A percentile compares a stretch with the other conserved stretches of the same genome.
phyloP scores from a whole-genome alignment of 1,140 invertebrate species.

The Manduca sexta region DNA sequence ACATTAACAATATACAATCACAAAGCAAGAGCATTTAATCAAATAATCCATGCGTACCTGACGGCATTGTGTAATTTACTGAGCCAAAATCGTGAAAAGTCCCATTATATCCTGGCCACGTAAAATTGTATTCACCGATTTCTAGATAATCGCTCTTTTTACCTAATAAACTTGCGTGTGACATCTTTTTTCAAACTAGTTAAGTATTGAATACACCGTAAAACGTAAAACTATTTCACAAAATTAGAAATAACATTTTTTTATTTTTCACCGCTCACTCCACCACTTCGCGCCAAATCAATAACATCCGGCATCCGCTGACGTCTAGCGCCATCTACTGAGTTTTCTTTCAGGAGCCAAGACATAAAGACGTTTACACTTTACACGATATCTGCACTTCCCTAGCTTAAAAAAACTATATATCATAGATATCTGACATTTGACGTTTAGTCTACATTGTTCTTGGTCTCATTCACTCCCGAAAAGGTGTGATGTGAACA shows the following conservation, averaged over 20 bases:
- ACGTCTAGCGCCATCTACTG: background rate
- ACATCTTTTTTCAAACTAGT: conserved; percentile 24
- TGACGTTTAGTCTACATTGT: too few species aligned
- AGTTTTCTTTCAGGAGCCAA: background rate
- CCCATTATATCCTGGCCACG: conserved; percentile 65
- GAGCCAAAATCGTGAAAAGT: conserved; percentile 57
- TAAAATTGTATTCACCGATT: conserved; percentile 63
- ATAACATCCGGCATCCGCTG: conserved; percentile 29
- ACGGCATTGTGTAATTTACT: conserved; percentile 63
- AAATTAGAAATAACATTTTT: background rate
- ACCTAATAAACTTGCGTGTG: conserved; percentile 38
- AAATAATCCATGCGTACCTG: conserved; percentile 34
- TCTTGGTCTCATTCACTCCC: conserved; percentile 8
- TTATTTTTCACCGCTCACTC: background rate
- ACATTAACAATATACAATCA: background rate
- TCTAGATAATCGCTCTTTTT: conserved; percentile 53
- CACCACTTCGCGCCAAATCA: conserved; percentile 54
- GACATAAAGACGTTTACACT: too few species aligned
- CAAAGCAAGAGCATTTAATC: background rate
- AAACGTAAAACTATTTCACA: background rate
- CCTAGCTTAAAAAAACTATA: too few species aligned
- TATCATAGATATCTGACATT: too few species aligned
- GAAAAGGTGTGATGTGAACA: conserved; percentile 51
- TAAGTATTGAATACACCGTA: background rate
- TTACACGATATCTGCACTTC: too few species aligned